phyloP scores from a whole-genome alignment of 2,113 vertebrate species.

The Tympanuchus pallidicinctus region DNA sequence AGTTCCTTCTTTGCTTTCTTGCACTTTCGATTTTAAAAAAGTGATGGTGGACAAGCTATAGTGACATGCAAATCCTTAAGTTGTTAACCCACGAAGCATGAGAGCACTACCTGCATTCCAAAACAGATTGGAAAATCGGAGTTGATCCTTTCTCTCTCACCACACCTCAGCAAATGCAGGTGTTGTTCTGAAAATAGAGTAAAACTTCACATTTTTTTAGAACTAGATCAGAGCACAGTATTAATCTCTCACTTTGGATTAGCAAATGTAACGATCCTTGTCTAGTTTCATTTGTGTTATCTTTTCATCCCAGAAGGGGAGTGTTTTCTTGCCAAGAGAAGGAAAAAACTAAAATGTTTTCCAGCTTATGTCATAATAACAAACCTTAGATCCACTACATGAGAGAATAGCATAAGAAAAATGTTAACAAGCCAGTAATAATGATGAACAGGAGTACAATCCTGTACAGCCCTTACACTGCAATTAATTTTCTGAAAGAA shows the following conservation, averaged over 20 bases:
- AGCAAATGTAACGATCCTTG: slow-evolving; percentile 39
- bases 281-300: slow-evolving; percentile 57
- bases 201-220: background rate
- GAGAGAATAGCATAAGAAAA: slow-evolving; percentile 21
- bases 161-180: slow-evolving; percentile 51
- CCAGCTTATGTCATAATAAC: slow-evolving; percentile 52
- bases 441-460: background rate
- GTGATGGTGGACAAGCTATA: slow-evolving; percentile 56
- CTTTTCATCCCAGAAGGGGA: slow-evolving; percentile 42
- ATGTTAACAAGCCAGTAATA: slow-evolving; percentile 27
- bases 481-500: background rate
- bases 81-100: slow-evolving; percentile 66
- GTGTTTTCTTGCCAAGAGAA: slow-evolving; percentile 41
- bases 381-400: slow-evolving; percentile 3
- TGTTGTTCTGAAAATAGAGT: slow-evolving; percentile 46
- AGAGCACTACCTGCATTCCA: slow-evolving; percentile 64
- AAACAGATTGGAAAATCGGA: slow-evolving; percentile 71
- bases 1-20: slow-evolving; percentile 33
- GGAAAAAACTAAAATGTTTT: slow-evolving; percentile 42
- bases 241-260: slow-evolving; percentile 50
- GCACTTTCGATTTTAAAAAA: slow-evolving; percentile 63
- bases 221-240: slow-evolving; percentile 5
- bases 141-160: slow-evolving; percentile 8
- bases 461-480: background rate
- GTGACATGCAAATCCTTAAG: slow-evolving; percentile 59